Conservation (phyloP, 2,888 invertebrate genomes). For the Caenorhabditis sp. region DNA sequence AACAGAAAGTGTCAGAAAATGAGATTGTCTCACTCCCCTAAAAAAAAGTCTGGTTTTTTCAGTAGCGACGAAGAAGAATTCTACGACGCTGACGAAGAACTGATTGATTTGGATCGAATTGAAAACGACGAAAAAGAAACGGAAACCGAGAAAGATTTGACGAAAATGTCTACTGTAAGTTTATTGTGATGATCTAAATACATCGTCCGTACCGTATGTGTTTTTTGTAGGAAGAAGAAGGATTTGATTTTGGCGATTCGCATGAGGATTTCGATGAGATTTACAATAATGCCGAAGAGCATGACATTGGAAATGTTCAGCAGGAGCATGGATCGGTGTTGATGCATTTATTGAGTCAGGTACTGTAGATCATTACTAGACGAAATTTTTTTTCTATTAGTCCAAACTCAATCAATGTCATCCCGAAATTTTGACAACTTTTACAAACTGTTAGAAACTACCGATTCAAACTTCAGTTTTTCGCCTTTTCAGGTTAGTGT, state of each 20-base stretch:
- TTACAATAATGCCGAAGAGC: conserved; percentile 75
- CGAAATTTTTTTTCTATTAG: background rate
- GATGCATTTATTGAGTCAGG: conserved; percentile 91
- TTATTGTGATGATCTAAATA: background rate
- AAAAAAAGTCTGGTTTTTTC: conserved; percentile 13
- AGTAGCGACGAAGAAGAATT: conserved; percentile 76
- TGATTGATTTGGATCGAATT: conserved; percentile 50
- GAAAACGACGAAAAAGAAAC: conserved; percentile 8
- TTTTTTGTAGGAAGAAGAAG: conserved; percentile 36
- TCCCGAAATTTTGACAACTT: no score
- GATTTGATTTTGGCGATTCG: conserved; percentile 73
- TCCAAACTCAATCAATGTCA: no score
- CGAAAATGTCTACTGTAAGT: no score
- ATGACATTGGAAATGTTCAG: conserved; percentile 78
- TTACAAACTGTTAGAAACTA: no score
- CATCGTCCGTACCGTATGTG: background rate
- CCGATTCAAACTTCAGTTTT: background rate
- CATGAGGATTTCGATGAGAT: conserved; percentile 70
- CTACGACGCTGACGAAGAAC: conserved; percentile 62
- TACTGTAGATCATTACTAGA: no score
- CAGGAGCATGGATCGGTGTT: conserved; percentile 97
- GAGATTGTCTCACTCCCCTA: background rate
- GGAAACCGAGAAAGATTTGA: conserved; percentile 6
- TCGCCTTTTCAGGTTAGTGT: conserved; percentile 80
- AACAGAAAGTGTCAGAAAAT: background rate